These are phyloP conservation scores for Gopherus flavomarginatus DNA, from an alignment of 2,113 vertebrate species.

Conservation along the genomic window DNA sequence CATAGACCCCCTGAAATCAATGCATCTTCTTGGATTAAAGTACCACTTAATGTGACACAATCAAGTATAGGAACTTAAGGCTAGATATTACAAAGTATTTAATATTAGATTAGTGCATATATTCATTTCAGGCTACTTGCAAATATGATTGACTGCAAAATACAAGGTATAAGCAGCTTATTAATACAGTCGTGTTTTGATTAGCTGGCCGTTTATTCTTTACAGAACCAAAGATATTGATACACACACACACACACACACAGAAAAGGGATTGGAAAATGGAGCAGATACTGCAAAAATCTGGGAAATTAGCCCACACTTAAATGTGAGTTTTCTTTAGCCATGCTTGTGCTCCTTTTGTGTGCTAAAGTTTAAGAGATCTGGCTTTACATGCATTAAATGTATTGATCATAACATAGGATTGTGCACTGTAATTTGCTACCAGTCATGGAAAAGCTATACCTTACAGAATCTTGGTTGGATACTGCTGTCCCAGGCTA, in stretches of 20 bases:
- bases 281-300: not conserved
- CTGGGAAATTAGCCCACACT: conserved; percentile 20
- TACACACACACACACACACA: too few species aligned
- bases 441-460: not conserved
- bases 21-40: not conserved
- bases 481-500: not conserved
- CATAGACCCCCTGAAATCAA: not conserved
- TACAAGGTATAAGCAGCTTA: conserved; percentile 18
- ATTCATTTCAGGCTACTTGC: not conserved
- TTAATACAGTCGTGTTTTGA: conserved; percentile 38
- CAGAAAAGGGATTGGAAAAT: not conserved
- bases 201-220: not conserved
- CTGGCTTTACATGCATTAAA: not conserved
- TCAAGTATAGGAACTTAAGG: not conserved
- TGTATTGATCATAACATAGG: not conserved
- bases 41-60: not conserved
- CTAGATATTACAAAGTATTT: not conserved
- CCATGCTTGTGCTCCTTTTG: not conserved
- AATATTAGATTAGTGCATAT: not conserved
- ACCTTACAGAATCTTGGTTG: rapidly evolving
- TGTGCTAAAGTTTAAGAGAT: not conserved
- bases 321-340: not conserved
- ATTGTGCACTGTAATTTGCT: rapidly evolving
- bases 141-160: conserved; percentile 44
- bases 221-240: not conserved